phyloP scores from a whole-genome alignment of 2,797 vertebrate genomes.

The Arctocebus calabarensis region DNA sequence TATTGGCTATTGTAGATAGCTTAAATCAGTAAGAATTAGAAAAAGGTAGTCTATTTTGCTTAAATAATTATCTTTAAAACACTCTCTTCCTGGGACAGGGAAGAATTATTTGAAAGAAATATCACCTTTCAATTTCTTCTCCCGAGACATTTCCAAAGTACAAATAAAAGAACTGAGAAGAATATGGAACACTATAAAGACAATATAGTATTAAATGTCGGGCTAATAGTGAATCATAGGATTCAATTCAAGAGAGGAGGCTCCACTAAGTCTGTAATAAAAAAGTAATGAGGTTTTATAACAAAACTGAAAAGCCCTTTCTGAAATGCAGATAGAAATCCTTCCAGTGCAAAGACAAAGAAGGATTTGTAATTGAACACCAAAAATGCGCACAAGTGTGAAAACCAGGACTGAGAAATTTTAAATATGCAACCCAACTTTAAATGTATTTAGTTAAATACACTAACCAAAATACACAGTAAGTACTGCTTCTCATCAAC shows the following conservation, averaged over 20 bases:
- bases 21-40: slow-evolving; percentile 51
- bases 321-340: slow-evolving; percentile 77
- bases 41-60: slow-evolving; percentile 71
- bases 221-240: slow-evolving; percentile 85
- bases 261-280: slow-evolving; percentile 88
- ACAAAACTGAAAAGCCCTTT: slow-evolving; percentile 82
- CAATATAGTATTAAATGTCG: slow-evolving; percentile 87
- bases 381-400: not conserved
- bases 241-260: slow-evolving; percentile 86
- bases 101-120: slow-evolving; percentile 84
- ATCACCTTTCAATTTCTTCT: slow-evolving; percentile 83
- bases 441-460: slow-evolving; percentile 9
- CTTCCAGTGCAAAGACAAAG: slow-evolving; percentile 80
- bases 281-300: slow-evolving; percentile 86
- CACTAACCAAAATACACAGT: not conserved
- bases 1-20: not conserved
- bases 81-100: slow-evolving; percentile 73
- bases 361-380: slow-evolving; percentile 48
- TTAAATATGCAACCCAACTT: slow-evolving; percentile 43
- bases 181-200: slow-evolving; percentile 83
- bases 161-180: slow-evolving; percentile 85
- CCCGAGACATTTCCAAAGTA: slow-evolving; percentile 84
- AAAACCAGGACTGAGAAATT: slow-evolving; percentile 31
- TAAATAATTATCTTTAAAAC: slow-evolving; percentile 84
- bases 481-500: not conserved